phyloP scores from a whole-genome alignment of 2,797 vertebrate species.

The Iguana delicatissima region DNA sequence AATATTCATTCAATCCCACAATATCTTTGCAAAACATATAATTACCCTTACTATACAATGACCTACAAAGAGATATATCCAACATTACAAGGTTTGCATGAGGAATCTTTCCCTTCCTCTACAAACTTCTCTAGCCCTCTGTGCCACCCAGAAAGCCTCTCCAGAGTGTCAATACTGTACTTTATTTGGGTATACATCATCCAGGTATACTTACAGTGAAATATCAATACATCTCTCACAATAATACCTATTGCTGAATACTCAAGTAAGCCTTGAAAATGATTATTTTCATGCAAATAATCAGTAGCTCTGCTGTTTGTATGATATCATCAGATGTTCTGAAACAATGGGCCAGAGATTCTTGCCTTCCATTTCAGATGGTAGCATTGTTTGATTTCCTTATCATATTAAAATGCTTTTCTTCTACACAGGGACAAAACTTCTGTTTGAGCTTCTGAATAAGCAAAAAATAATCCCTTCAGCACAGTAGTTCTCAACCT shows the following conservation, averaged over 20 bases:
- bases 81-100: background rate
- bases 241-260: background rate
- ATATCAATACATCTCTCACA: background rate
- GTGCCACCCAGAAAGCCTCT: background rate
- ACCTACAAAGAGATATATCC: background rate
- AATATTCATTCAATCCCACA: background rate
- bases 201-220: background rate
- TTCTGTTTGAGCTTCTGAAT: background rate
- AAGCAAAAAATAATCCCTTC: background rate
- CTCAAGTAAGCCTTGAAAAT: background rate
- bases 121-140: too few species aligned
- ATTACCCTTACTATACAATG: background rate
- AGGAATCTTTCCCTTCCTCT: too few species aligned
- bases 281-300: background rate
- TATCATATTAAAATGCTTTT: background rate
- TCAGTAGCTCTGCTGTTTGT: background rate
- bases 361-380: background rate
- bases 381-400: background rate
- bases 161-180: background rate
- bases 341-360: background rate
- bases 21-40: background rate
- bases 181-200: background rate
- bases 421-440: background rate
- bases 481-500: too few species aligned
- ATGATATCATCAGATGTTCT: background rate